These are phyloP conservation scores for Siniperca obscura DNA, from an alignment of 2,797 vertebrate species.

Conservation along the genomic window DNA sequence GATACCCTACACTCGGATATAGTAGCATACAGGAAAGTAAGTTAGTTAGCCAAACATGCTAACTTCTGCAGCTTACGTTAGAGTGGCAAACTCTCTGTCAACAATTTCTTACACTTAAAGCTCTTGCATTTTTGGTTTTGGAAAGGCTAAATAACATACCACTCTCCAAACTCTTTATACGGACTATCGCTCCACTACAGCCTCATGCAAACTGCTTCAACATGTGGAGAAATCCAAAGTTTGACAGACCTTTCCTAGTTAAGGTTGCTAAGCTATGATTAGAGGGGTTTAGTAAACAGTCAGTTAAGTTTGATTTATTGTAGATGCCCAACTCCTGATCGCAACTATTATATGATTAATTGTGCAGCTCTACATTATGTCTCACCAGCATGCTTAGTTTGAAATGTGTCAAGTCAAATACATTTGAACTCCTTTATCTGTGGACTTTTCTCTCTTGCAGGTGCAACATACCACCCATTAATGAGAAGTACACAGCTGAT, in stretches of 20 bases:
- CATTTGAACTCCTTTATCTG: constrained; percentile 2
- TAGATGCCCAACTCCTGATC: neutral
- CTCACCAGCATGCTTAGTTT: constrained; percentile 4
- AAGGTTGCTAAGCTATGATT: neutral
- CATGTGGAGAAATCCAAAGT: neutral
- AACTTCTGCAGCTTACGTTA: neutral
- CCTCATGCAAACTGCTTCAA: neutral
- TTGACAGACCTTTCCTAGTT: neutral
- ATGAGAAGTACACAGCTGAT: constrained; percentile 91
- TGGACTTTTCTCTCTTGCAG: constrained; percentile 77
- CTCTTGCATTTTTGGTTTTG: neutral
- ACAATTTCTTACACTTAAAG: neutral
- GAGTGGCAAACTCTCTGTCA: neutral
- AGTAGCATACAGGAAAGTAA: neutral
- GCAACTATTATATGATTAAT: neutral
- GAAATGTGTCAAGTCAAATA: constrained; percentile 5
- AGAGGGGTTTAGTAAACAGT: neutral
- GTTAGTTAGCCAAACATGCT: too few relatives aligned
- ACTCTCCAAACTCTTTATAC: neutral
- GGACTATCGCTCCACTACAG: neutral
- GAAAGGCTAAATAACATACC: neutral
- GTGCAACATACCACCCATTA: constrained; percentile 97
- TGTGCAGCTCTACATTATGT: constrained; percentile 1
- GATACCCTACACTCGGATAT: neutral
- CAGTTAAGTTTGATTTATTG: neutral